These are phyloP conservation scores for Anguilla pacifica DNA, from an alignment of 2,797 vertebrate genomes.

Conservation along the genomic window DNA sequence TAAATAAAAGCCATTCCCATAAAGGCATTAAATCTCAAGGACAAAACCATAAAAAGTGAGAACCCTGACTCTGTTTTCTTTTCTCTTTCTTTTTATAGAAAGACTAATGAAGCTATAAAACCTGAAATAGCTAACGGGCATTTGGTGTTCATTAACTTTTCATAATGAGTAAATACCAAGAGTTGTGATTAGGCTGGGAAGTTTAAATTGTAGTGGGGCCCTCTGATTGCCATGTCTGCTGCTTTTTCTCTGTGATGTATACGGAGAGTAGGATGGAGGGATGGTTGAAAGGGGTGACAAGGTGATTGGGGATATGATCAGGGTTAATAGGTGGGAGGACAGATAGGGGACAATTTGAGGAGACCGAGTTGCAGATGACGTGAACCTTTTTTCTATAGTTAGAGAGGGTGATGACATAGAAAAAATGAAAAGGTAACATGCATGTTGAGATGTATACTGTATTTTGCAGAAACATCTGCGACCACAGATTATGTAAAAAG, in stretches of 20 bases:
- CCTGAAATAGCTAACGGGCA: slow-evolving; percentile 23
- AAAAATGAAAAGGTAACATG: too few relatives aligned
- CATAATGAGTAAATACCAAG: background rate
- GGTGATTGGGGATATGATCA: too few relatives aligned
- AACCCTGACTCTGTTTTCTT: background rate
- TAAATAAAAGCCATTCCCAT: slow-evolving; percentile 23
- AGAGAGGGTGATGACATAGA: too few relatives aligned
- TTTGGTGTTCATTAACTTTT: slow-evolving; percentile 28
- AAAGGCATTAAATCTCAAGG: slow-evolving; percentile 30
- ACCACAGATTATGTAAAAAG: too few relatives aligned
- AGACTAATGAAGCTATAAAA: slow-evolving; percentile 12
- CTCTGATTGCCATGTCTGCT: background rate
- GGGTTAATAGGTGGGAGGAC: too few relatives aligned
- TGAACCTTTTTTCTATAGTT: too few relatives aligned
- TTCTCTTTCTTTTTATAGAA: slow-evolving; percentile 31
- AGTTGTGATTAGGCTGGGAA: background rate
- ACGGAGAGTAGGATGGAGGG: background rate
- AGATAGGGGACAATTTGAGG: too few relatives aligned
- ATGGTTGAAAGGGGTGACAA: too few relatives aligned
- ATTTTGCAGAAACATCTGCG: too few relatives aligned
- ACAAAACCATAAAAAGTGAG: slow-evolving; percentile 24
- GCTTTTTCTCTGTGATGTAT: background rate
- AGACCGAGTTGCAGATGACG: too few relatives aligned
- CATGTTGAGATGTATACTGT: too few relatives aligned
- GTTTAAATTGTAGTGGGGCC: background rate